Percentiles rank a stretch among this genome's conserved stretches.
phyloP scores from a whole-genome alignment of 2,113 vertebrate species.

The Labeo rohita region DNA sequence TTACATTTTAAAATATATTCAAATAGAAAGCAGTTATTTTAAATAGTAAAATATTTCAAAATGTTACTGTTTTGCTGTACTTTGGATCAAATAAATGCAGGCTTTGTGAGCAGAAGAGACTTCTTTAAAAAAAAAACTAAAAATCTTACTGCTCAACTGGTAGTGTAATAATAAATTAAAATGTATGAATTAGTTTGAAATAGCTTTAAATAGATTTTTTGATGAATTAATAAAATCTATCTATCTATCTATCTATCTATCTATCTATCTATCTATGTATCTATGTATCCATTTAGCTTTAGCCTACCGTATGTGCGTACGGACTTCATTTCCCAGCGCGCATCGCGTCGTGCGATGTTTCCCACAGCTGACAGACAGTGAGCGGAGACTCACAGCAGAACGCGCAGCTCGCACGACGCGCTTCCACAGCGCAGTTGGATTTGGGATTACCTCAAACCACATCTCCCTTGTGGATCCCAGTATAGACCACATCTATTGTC shows the following conservation, averaged over 20 bases:
- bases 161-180: not conserved
- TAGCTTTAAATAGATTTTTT: not conserved
- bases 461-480: constrained; percentile 38
- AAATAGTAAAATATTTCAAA: too few species aligned
- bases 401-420: constrained; percentile 58
- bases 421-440: constrained; percentile 44
- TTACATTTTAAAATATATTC: too few species aligned
- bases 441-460: constrained; percentile 29
- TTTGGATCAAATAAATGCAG: too few species aligned
- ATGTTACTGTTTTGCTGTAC: too few species aligned
- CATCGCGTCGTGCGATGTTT: constrained; percentile 72
- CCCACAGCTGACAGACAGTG: constrained; percentile 80
- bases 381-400: constrained; percentile 60
- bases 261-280: not conserved
- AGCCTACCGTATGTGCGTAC: not conserved
- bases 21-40: too few species aligned
- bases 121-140: too few species aligned
- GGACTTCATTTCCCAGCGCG: constrained; percentile 75
- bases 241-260: not conserved
- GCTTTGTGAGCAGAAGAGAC: too few species aligned
- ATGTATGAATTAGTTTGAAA: not conserved
- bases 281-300: not conserved
- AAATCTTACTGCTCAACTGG: too few species aligned
- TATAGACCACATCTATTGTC: not conserved
- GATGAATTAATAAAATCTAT: too few species aligned